A percentile compares a stretch with the other conserved stretches of the same genome.
Conservation (phyloP, 2,113 vertebrate genomes). For the Sinocyclocheilus grahami region DNA sequence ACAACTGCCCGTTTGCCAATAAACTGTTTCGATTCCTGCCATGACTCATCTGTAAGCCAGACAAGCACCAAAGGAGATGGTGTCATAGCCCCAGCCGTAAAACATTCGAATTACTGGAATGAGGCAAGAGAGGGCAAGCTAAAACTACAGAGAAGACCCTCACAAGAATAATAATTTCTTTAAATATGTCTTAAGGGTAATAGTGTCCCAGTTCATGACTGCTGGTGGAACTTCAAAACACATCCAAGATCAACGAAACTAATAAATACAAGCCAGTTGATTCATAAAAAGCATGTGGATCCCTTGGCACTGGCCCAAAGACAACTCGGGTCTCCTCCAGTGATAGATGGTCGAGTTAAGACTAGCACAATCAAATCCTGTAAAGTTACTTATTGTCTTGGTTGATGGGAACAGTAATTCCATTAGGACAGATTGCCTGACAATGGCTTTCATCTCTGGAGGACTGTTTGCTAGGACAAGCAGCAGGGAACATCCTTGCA, state of each 20-base stretch:
- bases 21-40: conserved; percentile 30
- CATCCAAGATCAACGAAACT: not conserved
- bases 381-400: conserved; percentile 56
- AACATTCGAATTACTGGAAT: conserved; percentile 27
- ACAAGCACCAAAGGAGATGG: conserved; percentile 24
- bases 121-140: conserved; percentile 2
- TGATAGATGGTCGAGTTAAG: conserved; percentile 43
- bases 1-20: conserved; percentile 38
- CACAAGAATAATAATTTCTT: conserved; percentile 22
- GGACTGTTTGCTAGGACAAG: not conserved
- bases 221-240: not conserved
- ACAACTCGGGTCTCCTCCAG: conserved; percentile 18
- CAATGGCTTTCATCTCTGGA: conserved; percentile 29
- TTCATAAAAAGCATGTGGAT: conserved; percentile 9
- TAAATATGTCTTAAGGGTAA: conserved; percentile 6
- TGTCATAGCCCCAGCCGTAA: conserved; percentile 21
- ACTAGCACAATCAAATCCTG: conserved; percentile 33
- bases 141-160: conserved; percentile 17
- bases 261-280: conserved; percentile 32
- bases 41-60: conserved; percentile 30
- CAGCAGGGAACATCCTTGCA: not conserved
- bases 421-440: conserved; percentile 40
- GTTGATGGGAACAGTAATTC: conserved; percentile 51
- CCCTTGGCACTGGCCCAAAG: conserved; percentile 29
- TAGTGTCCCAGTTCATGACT: not conserved